Evolutionary conservation across 2,888 invertebrate genomes (phyloP).

Genomic region (Papilio gigon): DNA sequence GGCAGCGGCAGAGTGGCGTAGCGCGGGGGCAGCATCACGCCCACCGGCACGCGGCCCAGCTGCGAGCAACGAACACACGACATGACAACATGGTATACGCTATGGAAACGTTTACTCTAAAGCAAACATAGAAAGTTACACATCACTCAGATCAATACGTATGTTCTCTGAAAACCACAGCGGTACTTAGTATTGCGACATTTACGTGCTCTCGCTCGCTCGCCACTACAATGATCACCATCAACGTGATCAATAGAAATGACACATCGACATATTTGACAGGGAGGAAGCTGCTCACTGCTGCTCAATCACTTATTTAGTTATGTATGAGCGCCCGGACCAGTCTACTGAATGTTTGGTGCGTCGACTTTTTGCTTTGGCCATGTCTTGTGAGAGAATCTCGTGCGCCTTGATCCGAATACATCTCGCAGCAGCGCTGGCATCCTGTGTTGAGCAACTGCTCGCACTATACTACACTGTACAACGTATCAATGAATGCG

Average conservation of each 20-base stretch:
- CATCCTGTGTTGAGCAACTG: conserved; percentile 34
- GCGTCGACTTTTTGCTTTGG: conserved; percentile 13
- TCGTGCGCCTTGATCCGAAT: conserved; percentile 38
- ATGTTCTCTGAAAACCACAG: too few species aligned
- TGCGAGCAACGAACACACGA: conserved; percentile 53
- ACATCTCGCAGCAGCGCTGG: background rate
- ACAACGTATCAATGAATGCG: background rate
- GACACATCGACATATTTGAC: too few species aligned
- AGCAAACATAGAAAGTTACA: background rate
- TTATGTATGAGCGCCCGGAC: background rate
- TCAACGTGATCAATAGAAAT: too few species aligned
- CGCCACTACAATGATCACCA: too few species aligned
- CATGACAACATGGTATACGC: conserved; percentile 1
- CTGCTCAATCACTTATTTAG: background rate
- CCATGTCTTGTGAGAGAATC: conserved; percentile 24
- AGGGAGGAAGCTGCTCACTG: too few species aligned
- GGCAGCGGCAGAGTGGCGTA: conserved; percentile 76
- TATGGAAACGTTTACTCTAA: background rate
- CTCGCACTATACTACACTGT: background rate
- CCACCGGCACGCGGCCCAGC: conserved; percentile 72
- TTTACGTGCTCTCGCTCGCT: too few species aligned
- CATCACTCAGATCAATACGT: background rate
- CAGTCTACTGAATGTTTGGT: conserved; percentile 2
- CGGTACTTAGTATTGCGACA: too few species aligned
- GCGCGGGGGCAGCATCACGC: conserved; percentile 72